A percentile compares a stretch with the other conserved stretches of the same genome.
These are phyloP conservation scores for Peucedramus taeniatus DNA, from an alignment of 2,113 vertebrate species.

Conservation along the genomic window DNA sequence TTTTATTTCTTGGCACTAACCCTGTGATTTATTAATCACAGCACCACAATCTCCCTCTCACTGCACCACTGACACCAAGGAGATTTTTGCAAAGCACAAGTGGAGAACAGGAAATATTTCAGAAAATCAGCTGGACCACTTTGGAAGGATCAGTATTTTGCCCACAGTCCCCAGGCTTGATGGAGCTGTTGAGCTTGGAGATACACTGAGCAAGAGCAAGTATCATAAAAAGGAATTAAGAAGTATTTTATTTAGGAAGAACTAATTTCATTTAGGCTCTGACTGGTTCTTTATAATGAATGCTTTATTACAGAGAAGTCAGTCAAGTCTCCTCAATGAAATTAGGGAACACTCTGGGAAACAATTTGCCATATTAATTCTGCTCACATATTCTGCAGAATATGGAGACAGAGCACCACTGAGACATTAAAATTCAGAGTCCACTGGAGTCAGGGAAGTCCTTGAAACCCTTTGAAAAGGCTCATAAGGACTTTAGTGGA, in stretches of 20 bases:
- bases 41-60: not conserved
- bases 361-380: not conserved
- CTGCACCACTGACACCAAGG: not conserved
- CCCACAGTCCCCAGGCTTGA: not conserved
- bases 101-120: not conserved
- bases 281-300: slow-evolving; percentile 53
- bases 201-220: not conserved
- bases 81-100: not conserved
- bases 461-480: not conserved
- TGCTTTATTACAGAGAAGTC: slow-evolving; percentile 36
- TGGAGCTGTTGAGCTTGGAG: not conserved
- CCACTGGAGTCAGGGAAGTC: not conserved
- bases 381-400: not conserved
- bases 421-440: not conserved
- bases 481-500: not conserved
- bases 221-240: not conserved
- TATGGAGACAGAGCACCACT: not conserved
- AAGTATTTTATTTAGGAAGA: slow-evolving; percentile 50
- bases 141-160: not conserved
- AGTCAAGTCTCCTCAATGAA: slow-evolving; percentile 18
- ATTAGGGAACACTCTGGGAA: slow-evolving; percentile 16
- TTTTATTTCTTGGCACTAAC: not conserved
- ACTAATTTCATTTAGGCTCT: slow-evolving; percentile 54
- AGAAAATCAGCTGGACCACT: not conserved
- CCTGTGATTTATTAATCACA: not conserved